These are phyloP conservation scores for Lampropteryx suffumata DNA, from an alignment of 2,888 invertebrate species.

Conservation along the genomic window DNA sequence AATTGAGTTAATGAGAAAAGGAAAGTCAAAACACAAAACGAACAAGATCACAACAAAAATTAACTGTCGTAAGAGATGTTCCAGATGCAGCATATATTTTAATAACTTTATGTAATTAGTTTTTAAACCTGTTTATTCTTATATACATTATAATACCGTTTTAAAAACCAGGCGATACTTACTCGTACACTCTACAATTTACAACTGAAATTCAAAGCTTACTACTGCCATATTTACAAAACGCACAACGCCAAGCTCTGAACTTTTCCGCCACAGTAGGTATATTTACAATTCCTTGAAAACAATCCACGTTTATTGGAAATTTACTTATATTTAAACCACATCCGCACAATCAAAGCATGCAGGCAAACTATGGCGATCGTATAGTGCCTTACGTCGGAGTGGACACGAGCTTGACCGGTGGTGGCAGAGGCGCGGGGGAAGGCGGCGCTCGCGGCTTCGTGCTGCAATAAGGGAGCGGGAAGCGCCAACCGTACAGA, in stretches of 20 bases:
- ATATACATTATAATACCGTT: conserved; percentile 6
- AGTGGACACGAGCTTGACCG: conserved; percentile 89
- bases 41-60: conserved; percentile 33
- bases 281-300: conserved; percentile 59
- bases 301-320: conserved; percentile 15
- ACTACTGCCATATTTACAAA: conserved; percentile 51
- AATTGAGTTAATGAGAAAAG: conserved; percentile 10
- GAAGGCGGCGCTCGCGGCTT: conserved; percentile 91
- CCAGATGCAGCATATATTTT: conserved; percentile 47
- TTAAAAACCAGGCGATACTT: conserved; percentile 19
- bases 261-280: conserved; percentile 34
- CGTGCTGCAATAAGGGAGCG: conserved; percentile 98
- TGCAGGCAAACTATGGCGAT: conserved; percentile 67
- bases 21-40: conserved; percentile 35
- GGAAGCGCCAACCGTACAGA: conserved; percentile 98
- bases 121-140: not conserved
- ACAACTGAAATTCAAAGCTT: conserved; percentile 33
- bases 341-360: conserved; percentile 76
- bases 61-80: conserved; percentile 76
- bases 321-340: conserved; percentile 47
- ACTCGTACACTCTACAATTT: conserved; percentile 25
- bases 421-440: conserved; percentile 90
- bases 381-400: conserved; percentile 84
- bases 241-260: conserved; percentile 57
- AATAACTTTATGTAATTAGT: not conserved